Conservation (phyloP, 2,797 vertebrate genomes). For the Clamator glandarius region DNA sequence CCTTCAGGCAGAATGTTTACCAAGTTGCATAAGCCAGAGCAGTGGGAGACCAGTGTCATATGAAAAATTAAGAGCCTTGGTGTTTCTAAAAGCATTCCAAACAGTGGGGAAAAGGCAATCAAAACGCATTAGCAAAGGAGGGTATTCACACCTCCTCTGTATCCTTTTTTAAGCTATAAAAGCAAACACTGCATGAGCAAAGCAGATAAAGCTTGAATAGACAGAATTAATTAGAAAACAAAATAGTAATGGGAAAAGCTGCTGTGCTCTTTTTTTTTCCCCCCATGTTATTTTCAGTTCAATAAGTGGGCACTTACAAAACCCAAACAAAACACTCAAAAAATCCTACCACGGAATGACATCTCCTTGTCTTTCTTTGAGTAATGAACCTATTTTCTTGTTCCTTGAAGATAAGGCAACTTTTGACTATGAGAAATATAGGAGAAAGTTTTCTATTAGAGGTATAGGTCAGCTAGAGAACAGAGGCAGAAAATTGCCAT, state of each 20-base stretch:
- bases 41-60: background rate
- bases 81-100: conserved; percentile 36
- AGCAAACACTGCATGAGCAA: background rate
- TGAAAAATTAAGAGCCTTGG: conserved; percentile 28
- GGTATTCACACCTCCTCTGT: background rate
- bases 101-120: background rate
- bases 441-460: conserved; percentile 57
- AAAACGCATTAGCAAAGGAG: conserved; percentile 19
- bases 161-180: background rate
- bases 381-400: conserved; percentile 67
- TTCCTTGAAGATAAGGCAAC: conserved; percentile 58
- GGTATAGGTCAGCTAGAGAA: conserved; percentile 44
- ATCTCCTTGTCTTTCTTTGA: conserved; percentile 41
- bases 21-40: conserved; percentile 7
- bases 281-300: background rate
- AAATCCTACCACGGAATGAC: conserved; percentile 7
- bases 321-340: background rate
- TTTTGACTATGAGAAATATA: conserved; percentile 60
- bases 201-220: conserved; percentile 46
- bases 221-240: conserved; percentile 59
- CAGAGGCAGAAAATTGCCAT: conserved; percentile 46
- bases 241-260: conserved; percentile 37
- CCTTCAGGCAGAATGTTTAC: conserved; percentile 25
- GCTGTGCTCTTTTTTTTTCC: background rate
- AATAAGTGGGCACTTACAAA: conserved; percentile 33